Evolutionary conservation across 1,140 invertebrate genomes (phyloP).

Genomic region (Drosophila ogumai): DNA sequence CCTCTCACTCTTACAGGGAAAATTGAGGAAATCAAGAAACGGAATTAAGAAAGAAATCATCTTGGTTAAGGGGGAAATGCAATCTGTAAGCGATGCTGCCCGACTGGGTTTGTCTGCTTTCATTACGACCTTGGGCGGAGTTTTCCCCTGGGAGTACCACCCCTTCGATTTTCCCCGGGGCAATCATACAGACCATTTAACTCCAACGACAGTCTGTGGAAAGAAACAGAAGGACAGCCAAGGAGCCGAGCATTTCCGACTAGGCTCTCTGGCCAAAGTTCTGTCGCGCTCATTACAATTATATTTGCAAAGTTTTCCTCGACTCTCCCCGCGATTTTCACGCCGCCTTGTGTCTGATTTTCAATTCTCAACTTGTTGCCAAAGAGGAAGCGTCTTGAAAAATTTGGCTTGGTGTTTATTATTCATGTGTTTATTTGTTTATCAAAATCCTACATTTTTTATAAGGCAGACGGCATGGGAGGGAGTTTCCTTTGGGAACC

Average conservation of each 20-base stretch:
- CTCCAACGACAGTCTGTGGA: constrained; percentile 51
- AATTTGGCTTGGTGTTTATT: constrained; percentile 13
- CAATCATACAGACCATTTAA: constrained; percentile 70
- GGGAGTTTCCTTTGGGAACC: not conserved
- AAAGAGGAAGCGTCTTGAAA: not conserved
- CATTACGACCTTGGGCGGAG: constrained; percentile 51
- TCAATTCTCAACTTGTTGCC: constrained; percentile 19
- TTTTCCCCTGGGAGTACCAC: not conserved
- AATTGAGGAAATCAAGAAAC: not conserved
- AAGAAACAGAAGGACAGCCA: constrained; percentile 6
- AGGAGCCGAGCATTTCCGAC: constrained; percentile 1
- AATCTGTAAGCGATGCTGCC: constrained; percentile 63
- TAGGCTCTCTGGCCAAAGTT: constrained; percentile 43
- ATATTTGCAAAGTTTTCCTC: constrained; percentile 38
- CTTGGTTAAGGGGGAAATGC: constrained; percentile 42
- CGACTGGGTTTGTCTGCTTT: constrained; percentile 56
- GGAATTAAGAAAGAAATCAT: constrained; percentile 48
- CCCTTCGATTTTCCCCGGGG: constrained; percentile 8
- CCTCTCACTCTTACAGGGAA: too few relatives aligned
- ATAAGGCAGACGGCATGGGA: not conserved
- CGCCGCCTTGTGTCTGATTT: not conserved
- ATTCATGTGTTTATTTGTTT: constrained; percentile 50
- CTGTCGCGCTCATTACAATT: constrained; percentile 45
- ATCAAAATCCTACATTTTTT: constrained; percentile 24
- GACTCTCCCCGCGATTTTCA: not conserved